Base-by-base conservation (phyloP, 2,113 vertebrate species). In the Antennarius striatus region DNA sequence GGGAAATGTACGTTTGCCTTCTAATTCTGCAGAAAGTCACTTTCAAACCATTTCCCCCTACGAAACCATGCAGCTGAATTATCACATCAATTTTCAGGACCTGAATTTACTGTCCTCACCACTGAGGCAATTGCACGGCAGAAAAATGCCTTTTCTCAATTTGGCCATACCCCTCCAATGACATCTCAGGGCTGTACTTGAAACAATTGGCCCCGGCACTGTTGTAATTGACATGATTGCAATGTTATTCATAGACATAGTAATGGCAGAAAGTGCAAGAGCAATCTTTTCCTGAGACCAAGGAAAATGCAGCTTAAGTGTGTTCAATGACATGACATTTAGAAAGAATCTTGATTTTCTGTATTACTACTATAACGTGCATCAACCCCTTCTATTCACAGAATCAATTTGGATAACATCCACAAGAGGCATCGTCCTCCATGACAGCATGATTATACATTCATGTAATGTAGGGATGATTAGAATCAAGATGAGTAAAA, bases 71-170 rank as follows among this genome's bases (percentile, higher is more conserved):
- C 56, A 47, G 71, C 57, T 71, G 74, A 83, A 89, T 85, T 80
- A 89, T 81, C 77, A 79, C 73, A 80, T 85, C 73, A 78, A 82
- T 83, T 80, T 73, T 84, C 83, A 78, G 50, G 55, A 64, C 63
- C 86, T 83, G 85, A 84, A 82, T 90, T 91, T 89, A 70, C 82
- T 77, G 77, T 82, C 80, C 79, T 79, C 75, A 82, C 83, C 85
- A 88, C 80, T 80, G 77, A 78, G 75, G 81, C 75, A 84, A 86
- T 89, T 88, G 85, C 75, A 72, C 68, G 77, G 62, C 66, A 73
- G 79, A 75, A 80, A 86, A 80, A 86, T 68, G 71, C 53, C 57
- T 83, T 86, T 61, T 57, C 73, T 77, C 71, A 39, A 70, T 74
- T 77, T 11, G 30, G 47, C 65, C 28, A 6, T 73, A 78, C 80